A percentile compares a stretch with the other conserved stretches of the same genome.
These are phyloP conservation scores for Pseudomyrmex concolor DNA, from an alignment of 1,140 invertebrate species.

Conservation along the genomic window DNA sequence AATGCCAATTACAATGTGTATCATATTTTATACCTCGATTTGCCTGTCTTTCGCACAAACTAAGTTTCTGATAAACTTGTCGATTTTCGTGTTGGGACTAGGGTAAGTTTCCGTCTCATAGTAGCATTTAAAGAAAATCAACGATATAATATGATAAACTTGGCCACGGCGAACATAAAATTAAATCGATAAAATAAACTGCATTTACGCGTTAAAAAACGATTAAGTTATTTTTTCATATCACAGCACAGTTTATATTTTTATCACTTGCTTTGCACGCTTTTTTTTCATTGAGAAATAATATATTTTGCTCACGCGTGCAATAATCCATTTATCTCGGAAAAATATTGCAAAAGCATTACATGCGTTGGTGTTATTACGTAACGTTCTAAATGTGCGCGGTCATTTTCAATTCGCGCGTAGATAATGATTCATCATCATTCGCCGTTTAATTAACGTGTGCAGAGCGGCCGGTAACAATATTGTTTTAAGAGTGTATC, in stretches of 20 bases:
- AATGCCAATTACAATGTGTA: constrained; percentile 68
- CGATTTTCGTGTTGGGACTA: constrained; percentile 69
- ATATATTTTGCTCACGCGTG: background rate
- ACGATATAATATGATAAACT: background rate
- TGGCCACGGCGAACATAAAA: background rate
- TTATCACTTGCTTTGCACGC: background rate
- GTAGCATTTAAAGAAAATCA: background rate
- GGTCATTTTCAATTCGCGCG: background rate
- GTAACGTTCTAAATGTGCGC: background rate
- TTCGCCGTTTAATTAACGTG: background rate
- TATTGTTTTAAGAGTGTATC: constrained; percentile 69
- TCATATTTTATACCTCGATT: constrained; percentile 69
- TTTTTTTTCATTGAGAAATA: background rate
- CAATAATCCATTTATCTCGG: background rate
- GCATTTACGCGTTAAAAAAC: background rate
- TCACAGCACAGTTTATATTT: background rate
- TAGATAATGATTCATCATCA: background rate
- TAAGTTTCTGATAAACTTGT: constrained; percentile 68
- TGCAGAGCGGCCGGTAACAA: constrained; percentile 74
- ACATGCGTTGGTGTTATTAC: background rate
- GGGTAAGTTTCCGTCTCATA: constrained; percentile 62
- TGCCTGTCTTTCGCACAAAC: constrained; percentile 72
- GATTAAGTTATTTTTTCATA: background rate
- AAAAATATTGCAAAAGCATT: background rate
- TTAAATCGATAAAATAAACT: background rate